A percentile compares a stretch with the other conserved stretches of the same genome.
Evolutionary conservation across 2,888 invertebrate species (phyloP).

Genomic region (Lepidochitona cinerea): DNA sequence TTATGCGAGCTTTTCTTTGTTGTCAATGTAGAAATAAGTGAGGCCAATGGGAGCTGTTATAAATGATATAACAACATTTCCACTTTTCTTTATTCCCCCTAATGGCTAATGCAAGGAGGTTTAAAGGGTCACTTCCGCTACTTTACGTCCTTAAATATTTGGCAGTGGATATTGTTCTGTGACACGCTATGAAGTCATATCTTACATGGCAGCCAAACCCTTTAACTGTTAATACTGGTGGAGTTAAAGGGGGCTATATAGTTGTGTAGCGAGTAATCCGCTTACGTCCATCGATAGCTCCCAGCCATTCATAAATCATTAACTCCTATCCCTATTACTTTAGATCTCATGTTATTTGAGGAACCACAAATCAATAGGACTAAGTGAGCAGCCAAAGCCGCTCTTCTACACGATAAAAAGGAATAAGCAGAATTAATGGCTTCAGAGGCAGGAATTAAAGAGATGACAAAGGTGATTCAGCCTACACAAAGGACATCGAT

Average conservation of each 20-base stretch:
- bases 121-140: constrained; percentile 5
- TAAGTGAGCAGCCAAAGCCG: constrained; percentile 5
- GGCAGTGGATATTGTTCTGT: neutral
- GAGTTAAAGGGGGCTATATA: too few species aligned
- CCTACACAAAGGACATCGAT: constrained; percentile 3
- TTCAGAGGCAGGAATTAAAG: constrained; percentile 6
- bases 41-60: too few species aligned
- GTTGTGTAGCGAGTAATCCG: too few species aligned
- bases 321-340: neutral
- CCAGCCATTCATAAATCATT: constrained; percentile 5
- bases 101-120: neutral
- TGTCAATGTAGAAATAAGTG: too few species aligned
- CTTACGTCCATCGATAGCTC: too few species aligned
- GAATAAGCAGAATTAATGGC: constrained; percentile 7
- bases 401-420: constrained; percentile 7
- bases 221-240: too few species aligned
- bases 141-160: constrained; percentile 7
- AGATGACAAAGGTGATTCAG: constrained; percentile 1
- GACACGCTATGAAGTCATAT: neutral
- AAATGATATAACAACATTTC: too few species aligned
- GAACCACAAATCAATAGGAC: neutral
- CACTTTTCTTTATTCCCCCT: too few species aligned
- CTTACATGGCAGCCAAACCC: neutral
- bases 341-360: constrained; percentile 6
- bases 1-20: too few species aligned